A percentile compares a stretch with the other conserved stretches of the same genome.
These are phyloP conservation scores for Eolophus roseicapilla DNA, from an alignment of 2,113 vertebrate species.

Conservation along the genomic window DNA sequence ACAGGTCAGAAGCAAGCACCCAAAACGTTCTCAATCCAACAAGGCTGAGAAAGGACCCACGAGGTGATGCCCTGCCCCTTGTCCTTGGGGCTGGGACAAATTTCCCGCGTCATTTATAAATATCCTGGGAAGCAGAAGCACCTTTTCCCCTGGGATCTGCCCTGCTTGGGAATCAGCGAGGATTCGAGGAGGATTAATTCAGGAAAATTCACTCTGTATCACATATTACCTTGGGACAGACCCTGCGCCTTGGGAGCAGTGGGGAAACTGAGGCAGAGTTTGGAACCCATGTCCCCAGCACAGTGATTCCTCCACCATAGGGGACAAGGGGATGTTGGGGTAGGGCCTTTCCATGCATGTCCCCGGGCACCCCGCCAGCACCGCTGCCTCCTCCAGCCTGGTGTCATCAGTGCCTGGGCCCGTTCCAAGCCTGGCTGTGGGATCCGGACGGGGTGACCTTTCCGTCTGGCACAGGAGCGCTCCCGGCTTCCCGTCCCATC, in stretches of 20 bases:
- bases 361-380: not conserved
- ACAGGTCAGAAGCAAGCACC: rapidly evolving
- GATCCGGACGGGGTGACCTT: not conserved
- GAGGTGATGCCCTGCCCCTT: rapidly evolving
- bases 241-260: rapidly evolving
- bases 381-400: not conserved
- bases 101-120: not conserved
- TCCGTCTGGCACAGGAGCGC: not conserved
- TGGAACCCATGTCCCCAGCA: not conserved
- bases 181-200: rapidly evolving
- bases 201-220: not conserved
- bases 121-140: slow-evolving; percentile 32
- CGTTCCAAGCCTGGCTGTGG: not conserved
- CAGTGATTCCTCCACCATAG: not conserved
- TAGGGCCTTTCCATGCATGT: rapidly evolving
- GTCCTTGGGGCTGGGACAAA: not conserved
- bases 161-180: rapidly evolving
- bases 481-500: not conserved
- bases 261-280: not conserved
- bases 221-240: not conserved
- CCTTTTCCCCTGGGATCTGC: not conserved
- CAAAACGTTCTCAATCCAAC: not conserved
- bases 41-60: not conserved
- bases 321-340: rapidly evolving
- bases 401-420: not conserved